Evolutionary conservation across 1,140 invertebrate genomes (phyloP), one percentile per base, ranked within the genome.

Genomic region (Berghia stephanieae): DNA sequence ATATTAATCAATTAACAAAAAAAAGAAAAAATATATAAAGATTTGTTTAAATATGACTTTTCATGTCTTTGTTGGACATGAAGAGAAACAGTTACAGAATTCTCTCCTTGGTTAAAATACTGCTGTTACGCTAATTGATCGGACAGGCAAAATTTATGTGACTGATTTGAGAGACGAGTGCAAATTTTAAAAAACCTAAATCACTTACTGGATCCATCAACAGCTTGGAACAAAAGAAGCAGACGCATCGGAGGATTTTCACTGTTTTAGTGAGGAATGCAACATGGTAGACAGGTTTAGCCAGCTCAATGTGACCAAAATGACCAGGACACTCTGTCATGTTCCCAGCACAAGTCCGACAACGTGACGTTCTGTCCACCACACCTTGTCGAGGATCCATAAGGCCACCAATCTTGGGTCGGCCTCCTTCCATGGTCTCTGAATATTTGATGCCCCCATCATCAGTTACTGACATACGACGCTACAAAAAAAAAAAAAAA

Each of bases 331-430:
- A 99, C 89, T 99, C 97, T 2, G 95, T 95, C 95, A 99, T 97
- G 84, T 97, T 98, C 34, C 94, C 98, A 69, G 97, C 97, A 90
- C 98, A 99, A 0, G 98, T 99, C 88, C 98, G 97, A 89, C 98
- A 99, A 66, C 96, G 91, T 8, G 89, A 85, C 13, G 93, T 94
- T 81, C 97, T 92, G 86, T 99, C 98, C 34, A 99, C 96, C 16
- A 98, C 97, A 78, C 98, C 98, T 91, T 99, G 98, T 40, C 98
- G 91, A 0, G 98, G 98, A 89, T 99, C 98, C 97, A 99, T 99
- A 52, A 99, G 93, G 34, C 98, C 98, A 2, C 97, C 96, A 69
- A 98, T 88, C 88, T 99, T 99, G 0, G 98, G 98, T 5, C 96
- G 92, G 18, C 98, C 98, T 55, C 97, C 97, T 91, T 99, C 98